Conservation (phyloP, 1,140 invertebrate species). For the Streblospio benedicti region DNA sequence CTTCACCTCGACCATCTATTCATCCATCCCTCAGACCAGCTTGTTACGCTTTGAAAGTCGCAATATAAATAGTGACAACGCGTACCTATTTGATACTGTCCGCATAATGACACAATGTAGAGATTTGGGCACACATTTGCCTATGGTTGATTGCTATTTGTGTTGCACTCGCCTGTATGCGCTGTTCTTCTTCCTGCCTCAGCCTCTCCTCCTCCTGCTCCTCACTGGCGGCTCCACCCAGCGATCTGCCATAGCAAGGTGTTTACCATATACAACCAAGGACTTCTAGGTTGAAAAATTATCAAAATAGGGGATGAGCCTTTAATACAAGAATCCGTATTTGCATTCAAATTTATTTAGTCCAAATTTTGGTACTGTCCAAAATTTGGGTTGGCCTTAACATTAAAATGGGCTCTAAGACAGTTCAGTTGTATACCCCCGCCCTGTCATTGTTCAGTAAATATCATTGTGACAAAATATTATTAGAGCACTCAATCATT, state of each 20-base stretch:
- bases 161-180: neutral
- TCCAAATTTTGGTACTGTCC: neutral
- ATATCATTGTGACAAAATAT: too few species aligned
- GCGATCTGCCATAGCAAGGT: constrained; percentile 6
- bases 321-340: neutral
- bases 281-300: neutral
- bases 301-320: neutral
- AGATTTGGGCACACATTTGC: neutral
- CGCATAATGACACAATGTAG: neutral
- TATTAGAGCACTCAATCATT: too few species aligned
- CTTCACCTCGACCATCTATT: too few species aligned
- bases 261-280: too few species aligned
- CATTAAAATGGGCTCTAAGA: too few species aligned
- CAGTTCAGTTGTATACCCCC: too few species aligned
- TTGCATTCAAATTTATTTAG: neutral
- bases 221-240: constrained; percentile 24
- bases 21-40: too few species aligned
- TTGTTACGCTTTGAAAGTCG: neutral
- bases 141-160: neutral
- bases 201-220: constrained; percentile 27
- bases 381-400: too few species aligned
- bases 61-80: neutral
- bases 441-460: too few species aligned
- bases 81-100: neutral
- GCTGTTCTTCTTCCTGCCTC: constrained; percentile 23